Percentiles rank a stretch among this genome's conserved stretches.
Evolutionary conservation across 2,113 vertebrate genomes (phyloP).

Genomic region (Danionella cerebrum): DNA sequence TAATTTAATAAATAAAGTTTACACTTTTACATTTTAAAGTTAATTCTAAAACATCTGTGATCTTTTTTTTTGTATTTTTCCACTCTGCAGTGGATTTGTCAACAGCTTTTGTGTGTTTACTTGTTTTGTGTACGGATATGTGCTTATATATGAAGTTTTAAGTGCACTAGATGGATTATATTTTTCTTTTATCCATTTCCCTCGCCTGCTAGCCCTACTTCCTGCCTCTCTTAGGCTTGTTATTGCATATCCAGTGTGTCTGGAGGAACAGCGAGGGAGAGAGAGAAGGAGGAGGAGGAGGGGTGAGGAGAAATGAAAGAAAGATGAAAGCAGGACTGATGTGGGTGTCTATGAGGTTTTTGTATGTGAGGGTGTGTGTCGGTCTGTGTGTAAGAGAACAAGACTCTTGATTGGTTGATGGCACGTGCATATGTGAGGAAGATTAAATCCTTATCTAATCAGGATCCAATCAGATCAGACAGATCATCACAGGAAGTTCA

Average conservation of each 20-base stretch:
- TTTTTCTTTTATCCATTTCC: neutral
- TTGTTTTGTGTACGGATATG: neutral
- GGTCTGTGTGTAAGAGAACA: neutral
- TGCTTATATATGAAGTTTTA: neutral
- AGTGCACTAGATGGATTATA: conserved; percentile 14
- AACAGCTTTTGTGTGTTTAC: neutral
- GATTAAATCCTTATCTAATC: conserved; percentile 62
- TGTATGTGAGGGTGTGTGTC: too few species aligned
- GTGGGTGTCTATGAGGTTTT: too few species aligned
- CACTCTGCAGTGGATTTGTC: too few species aligned
- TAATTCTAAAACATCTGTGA: too few species aligned
- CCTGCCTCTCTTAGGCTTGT: conserved; percentile 4
- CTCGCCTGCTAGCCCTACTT: neutral
- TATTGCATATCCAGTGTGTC: conserved; percentile 13
- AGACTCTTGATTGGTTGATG: conserved; percentile 21
- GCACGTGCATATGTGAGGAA: conserved; percentile 49
- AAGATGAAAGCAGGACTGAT: neutral
- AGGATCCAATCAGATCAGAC: conserved; percentile 54
- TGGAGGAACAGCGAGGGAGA: neutral
- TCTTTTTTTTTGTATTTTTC: too few species aligned
- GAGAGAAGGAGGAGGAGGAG: neutral
- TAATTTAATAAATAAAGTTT: too few species aligned
- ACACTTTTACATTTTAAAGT: too few species aligned
- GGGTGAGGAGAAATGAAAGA: neutral
- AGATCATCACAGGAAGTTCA: conserved; percentile 54